These are phyloP conservation scores for Hypselothyrea guttata DNA, from an alignment of 2,888 invertebrate genomes.

Conservation along the genomic window DNA sequence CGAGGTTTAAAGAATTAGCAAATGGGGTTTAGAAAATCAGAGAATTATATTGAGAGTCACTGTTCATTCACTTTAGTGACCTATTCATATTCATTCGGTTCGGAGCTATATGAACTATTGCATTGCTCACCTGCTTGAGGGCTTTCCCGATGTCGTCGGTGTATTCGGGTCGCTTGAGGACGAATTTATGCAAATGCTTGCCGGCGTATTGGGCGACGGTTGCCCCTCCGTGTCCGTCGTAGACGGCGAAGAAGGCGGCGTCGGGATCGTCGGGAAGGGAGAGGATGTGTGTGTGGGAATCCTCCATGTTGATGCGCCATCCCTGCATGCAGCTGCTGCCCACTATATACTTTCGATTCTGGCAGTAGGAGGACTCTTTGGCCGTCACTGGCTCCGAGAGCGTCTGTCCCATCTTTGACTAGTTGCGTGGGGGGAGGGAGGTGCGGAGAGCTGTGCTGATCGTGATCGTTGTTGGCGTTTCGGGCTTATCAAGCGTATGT, in stretches of 20 bases:
- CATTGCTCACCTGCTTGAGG: conserved; percentile 87
- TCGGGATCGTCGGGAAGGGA: conserved; percentile 96
- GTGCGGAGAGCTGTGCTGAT: too few relatives aligned
- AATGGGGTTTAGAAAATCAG: too few relatives aligned
- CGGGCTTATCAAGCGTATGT: conserved; percentile 34
- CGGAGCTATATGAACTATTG: too few relatives aligned
- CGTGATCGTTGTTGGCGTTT: too few relatives aligned
- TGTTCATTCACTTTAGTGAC: too few relatives aligned
- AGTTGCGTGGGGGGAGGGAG: neutral
- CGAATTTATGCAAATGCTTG: conserved; percentile 95
- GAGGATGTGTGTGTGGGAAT: conserved; percentile 97
- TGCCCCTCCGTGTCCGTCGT: conserved; percentile 88
- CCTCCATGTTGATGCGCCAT: conserved; percentile 99
- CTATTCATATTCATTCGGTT: too few relatives aligned
- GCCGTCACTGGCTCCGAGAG: conserved; percentile 97
- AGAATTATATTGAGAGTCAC: too few relatives aligned
- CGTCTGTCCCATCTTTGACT: conserved; percentile 94
- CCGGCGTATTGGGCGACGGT: conserved; percentile 97
- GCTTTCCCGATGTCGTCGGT: conserved; percentile 91
- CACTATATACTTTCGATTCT: conserved; percentile 87
- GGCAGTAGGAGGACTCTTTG: conserved; percentile 91
- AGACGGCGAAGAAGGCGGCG: conserved; percentile 97
- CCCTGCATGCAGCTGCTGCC: conserved; percentile 99
- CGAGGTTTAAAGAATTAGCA: too few relatives aligned
- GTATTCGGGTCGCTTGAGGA: conserved; percentile 92